Evolutionary conservation across 1,140 invertebrate genomes (phyloP).

Genomic region (Metopolophium dirhodum): DNA sequence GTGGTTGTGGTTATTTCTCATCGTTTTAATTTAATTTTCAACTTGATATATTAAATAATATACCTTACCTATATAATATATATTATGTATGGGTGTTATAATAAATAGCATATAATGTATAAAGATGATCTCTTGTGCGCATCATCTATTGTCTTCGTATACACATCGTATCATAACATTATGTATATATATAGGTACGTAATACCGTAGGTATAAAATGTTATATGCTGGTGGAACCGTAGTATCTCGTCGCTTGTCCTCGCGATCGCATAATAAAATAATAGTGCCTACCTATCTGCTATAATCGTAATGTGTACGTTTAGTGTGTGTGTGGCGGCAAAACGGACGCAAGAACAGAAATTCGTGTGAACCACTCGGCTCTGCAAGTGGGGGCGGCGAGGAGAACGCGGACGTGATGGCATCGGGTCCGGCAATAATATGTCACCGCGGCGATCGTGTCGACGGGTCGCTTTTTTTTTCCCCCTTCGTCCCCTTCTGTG

Average conservation of each 20-base stretch:
- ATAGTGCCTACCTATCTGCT: background rate
- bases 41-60: background rate
- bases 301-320: background rate
- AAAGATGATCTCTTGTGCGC: background rate
- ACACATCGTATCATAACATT: background rate
- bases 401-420: slow-evolving; percentile 22
- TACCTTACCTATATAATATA: too few relatives aligned
- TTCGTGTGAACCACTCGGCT: slow-evolving; percentile 40
- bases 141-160: background rate
- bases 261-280: slow-evolving; percentile 31
- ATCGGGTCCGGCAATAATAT: slow-evolving; percentile 32
- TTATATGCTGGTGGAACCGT: background rate
- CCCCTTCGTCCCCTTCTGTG: background rate
- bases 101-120: background rate
- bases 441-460: slow-evolving; percentile 25
- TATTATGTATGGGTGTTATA: background rate
- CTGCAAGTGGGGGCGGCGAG: background rate
- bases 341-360: slow-evolving; percentile 32
- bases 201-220: background rate
- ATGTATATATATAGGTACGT: too few relatives aligned
- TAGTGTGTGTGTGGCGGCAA: background rate
- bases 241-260: background rate
- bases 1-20: background rate
- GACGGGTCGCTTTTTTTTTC: background rate
- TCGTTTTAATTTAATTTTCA: background rate